phyloP scores from a whole-genome alignment of 1,140 invertebrate species.

The Trissolcus basalis region DNA sequence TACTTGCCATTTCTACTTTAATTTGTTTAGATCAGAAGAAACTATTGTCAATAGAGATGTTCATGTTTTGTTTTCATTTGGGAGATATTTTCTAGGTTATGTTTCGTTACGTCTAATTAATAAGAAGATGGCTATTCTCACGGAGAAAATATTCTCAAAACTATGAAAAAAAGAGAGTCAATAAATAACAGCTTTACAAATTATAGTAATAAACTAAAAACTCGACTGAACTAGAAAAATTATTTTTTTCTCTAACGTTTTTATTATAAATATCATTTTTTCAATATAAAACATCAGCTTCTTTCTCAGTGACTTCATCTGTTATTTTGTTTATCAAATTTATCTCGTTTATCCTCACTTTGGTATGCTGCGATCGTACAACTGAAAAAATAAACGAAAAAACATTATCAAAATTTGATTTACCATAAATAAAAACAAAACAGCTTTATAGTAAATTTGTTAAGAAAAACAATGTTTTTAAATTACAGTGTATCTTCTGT shows the following conservation, averaged over 20 bases:
- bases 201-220: no score
- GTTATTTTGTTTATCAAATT: conserved; percentile 8
- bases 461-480: not conserved
- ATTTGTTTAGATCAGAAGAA: no score
- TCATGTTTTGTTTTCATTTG: no score
- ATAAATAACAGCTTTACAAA: no score
- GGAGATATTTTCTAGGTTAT: no score
- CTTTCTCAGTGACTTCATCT: conserved; percentile 1
- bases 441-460: not conserved
- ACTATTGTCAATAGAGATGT: no score
- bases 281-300: not conserved
- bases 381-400: conserved; percentile 20
- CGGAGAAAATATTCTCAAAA: no score
- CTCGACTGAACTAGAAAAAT: no score
- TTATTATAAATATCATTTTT: not conserved
- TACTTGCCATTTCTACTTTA: conserved; percentile 61
- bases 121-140: no score
- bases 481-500: conserved; percentile 83
- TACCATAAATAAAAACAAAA: not conserved
- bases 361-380: conserved; percentile 15
- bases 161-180: no score
- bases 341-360: conserved; percentile 29
- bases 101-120: no score
- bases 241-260: no score
- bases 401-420: not conserved